Percentiles rank a stretch among this genome's conserved stretches.
Conservation (phyloP, 2,888 invertebrate genomes). For the Ophion ellenae region DNA sequence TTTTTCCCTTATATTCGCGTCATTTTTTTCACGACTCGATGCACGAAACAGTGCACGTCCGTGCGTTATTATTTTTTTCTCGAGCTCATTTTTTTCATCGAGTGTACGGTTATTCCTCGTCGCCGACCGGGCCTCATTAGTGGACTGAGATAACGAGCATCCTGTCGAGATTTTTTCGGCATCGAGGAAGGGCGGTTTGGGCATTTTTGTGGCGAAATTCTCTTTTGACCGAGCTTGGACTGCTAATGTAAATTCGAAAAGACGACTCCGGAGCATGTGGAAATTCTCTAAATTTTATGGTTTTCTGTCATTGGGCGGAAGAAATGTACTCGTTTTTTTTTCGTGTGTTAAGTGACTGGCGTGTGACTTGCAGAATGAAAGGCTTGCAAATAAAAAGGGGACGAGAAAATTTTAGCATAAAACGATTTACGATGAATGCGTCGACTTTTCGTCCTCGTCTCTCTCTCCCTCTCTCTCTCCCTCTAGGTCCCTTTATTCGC, state of each 20-base stretch:
- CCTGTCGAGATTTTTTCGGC: too few species aligned
- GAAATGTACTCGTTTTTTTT: too few species aligned
- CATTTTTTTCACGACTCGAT: constrained; percentile 64
- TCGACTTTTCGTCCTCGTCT: constrained; percentile 38
- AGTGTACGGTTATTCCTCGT: too few species aligned
- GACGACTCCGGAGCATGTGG: not conserved
- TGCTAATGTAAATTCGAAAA: not conserved
- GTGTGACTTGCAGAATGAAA: constrained; percentile 45
- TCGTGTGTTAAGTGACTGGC: constrained; percentile 8
- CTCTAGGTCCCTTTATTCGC: constrained; percentile 24
- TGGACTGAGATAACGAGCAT: too few species aligned
- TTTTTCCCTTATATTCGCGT: constrained; percentile 27
- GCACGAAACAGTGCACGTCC: not conserved
- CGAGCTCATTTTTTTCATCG: not conserved
- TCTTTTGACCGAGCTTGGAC: not conserved
- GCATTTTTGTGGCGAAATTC: too few species aligned
- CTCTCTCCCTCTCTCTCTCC: constrained; percentile 2
- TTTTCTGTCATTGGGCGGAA: too few species aligned
- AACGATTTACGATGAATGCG: constrained; percentile 73
- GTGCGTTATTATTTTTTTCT: constrained; percentile 24
- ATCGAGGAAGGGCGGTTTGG: too few species aligned
- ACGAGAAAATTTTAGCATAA: constrained; percentile 60
- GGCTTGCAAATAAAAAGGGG: constrained; percentile 14
- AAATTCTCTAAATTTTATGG: too few species aligned
- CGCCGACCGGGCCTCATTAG: too few species aligned